Base-by-base conservation (phyloP, 2,888 invertebrate species). In the Cheilosia soror region DNA sequence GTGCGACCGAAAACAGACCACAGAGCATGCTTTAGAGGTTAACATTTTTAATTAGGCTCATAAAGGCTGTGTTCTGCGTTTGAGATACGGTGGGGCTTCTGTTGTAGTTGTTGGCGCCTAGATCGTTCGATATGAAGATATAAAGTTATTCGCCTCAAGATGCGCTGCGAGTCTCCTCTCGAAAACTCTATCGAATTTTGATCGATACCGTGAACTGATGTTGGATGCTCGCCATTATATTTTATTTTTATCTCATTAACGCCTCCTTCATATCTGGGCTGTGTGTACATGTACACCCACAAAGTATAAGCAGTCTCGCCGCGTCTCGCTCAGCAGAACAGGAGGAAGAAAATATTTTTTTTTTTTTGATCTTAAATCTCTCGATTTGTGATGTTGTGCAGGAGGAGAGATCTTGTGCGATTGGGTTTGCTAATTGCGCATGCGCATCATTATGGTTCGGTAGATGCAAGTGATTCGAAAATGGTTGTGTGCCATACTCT, bases 41-140 rank as follows among this genome's bases (percentile, higher is more conserved):
- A 79, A 76, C 65, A 79, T 80, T 84, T 80, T 84, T 84, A 84
- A 84, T 84, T 84, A 84, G 84, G 71, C 79, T 79, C 84, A 80
- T 75, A 84, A 80, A 84, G 75, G 44, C 49, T 60, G 66, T 49
- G 68, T 76, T 73, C 58, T 37, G 6, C 37, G 73, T 37, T 69
- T 40, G 47, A 66, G 71, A 71, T 60, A 65, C 47, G 58, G 44
- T 62, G 68, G 42, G 63, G 68, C 58, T 71, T 29, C 66, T 69
- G 63, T 25, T 49, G 55, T 27, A 53, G 68, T 40, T 71, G 79
- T 84, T 85, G 85, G 85, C 85, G 85, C 85, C 76, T 85, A 85
- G 85, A 85, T 85, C 57, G 57, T 51, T 85, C 72, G 85, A 85
- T 85, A 85, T 66, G 71, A 76, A 71, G 76, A 71, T 76, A 84